Conservation (phyloP, 2,113 vertebrate species). For the Garra rufa region DNA sequence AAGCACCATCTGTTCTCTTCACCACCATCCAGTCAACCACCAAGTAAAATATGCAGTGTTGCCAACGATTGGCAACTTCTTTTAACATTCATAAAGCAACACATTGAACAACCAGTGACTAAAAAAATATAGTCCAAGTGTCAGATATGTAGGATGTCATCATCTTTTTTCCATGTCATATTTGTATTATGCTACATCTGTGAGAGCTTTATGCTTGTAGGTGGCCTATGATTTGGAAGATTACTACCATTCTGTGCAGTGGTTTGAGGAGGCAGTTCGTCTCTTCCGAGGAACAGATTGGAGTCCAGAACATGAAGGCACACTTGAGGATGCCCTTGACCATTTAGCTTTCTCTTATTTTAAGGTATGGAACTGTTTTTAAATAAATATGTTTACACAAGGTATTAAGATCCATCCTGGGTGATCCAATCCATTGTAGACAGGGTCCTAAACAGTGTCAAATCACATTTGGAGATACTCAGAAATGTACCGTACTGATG, state of each 20-base stretch:
- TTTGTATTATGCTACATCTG: background rate
- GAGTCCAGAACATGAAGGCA: conserved; percentile 86
- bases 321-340: conserved; percentile 88
- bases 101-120: background rate
- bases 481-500: background rate
- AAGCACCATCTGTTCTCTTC: background rate
- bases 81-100: background rate
- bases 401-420: background rate
- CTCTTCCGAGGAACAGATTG: conserved; percentile 84
- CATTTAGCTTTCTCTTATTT: conserved; percentile 93
- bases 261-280: conserved; percentile 89
- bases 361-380: conserved; percentile 68
- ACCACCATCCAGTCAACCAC: background rate
- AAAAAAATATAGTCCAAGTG: no score
- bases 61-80: background rate
- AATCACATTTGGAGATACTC: background rate
- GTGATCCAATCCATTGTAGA: background rate
- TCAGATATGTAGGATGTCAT: background rate
- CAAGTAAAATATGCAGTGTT: background rate
- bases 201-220: conserved; percentile 66
- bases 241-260: conserved; percentile 89
- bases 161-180: conserved; percentile 15
- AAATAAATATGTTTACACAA: background rate
- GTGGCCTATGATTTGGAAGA: conserved; percentile 91
- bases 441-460: background rate